Evolutionary conservation across 2,113 vertebrate genomes (phyloP).

Genomic region (Riparia riparia): DNA sequence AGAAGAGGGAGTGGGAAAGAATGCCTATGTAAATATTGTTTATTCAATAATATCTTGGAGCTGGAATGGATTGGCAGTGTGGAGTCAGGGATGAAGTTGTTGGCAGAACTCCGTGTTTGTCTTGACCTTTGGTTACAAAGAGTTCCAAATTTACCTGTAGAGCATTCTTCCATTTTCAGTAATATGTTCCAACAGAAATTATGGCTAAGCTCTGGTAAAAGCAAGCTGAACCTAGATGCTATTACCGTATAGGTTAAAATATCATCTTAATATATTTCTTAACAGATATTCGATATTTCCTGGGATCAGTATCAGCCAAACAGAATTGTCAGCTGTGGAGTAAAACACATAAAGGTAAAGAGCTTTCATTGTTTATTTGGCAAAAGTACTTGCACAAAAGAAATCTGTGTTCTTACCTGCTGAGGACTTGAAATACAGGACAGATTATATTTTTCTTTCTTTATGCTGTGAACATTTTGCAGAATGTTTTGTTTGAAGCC

Average conservation of each 20-base stretch:
- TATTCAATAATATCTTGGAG: not conserved
- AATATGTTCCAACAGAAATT: not conserved
- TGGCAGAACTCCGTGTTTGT: not conserved
- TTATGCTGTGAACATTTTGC: not conserved
- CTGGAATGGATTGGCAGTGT: not conserved
- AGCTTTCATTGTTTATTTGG: not conserved
- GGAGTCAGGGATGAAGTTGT: not conserved
- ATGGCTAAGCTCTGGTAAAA: not conserved
- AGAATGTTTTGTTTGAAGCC: not conserved
- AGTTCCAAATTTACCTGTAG: not conserved
- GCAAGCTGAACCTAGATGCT: not conserved
- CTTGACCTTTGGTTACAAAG: not conserved
- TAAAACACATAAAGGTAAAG: conserved; percentile 98
- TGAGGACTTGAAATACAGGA: not conserved
- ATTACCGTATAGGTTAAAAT: not conserved
- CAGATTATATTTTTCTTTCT: not conserved
- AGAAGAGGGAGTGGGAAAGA: not conserved
- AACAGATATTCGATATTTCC: conserved; percentile 95
- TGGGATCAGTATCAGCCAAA: conserved; percentile 92
- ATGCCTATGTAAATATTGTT: not conserved
- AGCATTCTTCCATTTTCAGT: not conserved
- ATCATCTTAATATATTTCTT: conserved; percentile 51
- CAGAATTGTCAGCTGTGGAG: conserved; percentile 94
- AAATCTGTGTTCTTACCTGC: not conserved
- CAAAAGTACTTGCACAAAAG: not conserved